A percentile compares a stretch with the other conserved stretches of the same genome.
These are phyloP conservation scores for Suricata suricatta DNA, from an alignment of 2,113 vertebrate genomes.

Conservation along the genomic window DNA sequence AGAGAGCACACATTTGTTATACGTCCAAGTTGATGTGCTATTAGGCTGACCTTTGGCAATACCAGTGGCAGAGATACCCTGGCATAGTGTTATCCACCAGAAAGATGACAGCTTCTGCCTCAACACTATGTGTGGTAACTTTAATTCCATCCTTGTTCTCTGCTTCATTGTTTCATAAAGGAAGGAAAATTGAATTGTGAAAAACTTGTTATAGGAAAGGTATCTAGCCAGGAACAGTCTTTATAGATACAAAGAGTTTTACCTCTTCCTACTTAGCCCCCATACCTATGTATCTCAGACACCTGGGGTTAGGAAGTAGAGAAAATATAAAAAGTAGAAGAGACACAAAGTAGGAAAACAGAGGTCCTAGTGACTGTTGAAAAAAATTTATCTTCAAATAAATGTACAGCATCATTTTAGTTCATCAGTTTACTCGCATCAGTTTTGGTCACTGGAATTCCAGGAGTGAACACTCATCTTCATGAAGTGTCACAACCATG, in stretches of 20 bases:
- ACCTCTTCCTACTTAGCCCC: constrained; percentile 89
- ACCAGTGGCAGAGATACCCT: constrained; percentile 89
- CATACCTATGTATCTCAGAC: constrained; percentile 88
- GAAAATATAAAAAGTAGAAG: constrained; percentile 59
- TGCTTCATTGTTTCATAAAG: constrained; percentile 90
- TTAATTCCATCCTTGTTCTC: constrained; percentile 93
- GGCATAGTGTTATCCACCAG: constrained; percentile 82
- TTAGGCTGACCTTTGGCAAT: constrained; percentile 94
- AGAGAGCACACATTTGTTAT: constrained; percentile 94
- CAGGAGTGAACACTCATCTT: constrained; percentile 93
- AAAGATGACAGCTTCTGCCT: constrained; percentile 84
- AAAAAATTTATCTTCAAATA: constrained; percentile 80
- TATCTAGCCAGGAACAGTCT: constrained; percentile 90
- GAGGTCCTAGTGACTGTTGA: constrained; percentile 64
- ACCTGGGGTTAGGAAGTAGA: constrained; percentile 88
- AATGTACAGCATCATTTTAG: constrained; percentile 87
- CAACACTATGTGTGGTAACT: constrained; percentile 91
- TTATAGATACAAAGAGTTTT: constrained; percentile 87
- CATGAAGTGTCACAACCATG: constrained; percentile 89
- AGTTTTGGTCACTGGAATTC: constrained; percentile 83
- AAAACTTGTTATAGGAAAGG: constrained; percentile 88
- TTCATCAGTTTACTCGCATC: constrained; percentile 91
- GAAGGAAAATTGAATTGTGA: constrained; percentile 88
- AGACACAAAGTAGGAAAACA: constrained; percentile 39
- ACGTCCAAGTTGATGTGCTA: constrained; percentile 93